phyloP scores from a whole-genome alignment of 2,888 invertebrate species.

The Macrophya alboannulata region DNA sequence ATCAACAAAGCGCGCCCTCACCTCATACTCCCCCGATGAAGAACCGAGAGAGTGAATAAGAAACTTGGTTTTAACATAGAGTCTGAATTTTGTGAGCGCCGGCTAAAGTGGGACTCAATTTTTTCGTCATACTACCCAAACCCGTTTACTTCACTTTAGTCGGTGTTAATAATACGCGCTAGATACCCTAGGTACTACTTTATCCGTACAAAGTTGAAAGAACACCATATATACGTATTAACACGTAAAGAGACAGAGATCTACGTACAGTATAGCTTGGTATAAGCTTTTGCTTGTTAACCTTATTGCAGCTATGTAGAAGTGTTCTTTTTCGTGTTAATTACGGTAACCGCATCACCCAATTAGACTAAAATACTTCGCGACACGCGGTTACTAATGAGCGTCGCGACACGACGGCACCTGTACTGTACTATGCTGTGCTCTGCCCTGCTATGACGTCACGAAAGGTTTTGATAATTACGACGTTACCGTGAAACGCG shows the following conservation, averaged over 20 bases:
- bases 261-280: not conserved
- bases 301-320: constrained; percentile 24
- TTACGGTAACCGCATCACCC: constrained; percentile 31
- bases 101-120: constrained; percentile 6
- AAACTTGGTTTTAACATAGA: constrained; percentile 24
- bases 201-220: not conserved
- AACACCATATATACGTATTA: not conserved
- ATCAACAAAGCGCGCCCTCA: constrained; percentile 41
- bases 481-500: not conserved
- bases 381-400: constrained; percentile 39
- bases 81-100: not conserved
- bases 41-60: constrained; percentile 23
- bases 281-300: constrained; percentile 17
- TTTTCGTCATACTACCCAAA: not conserved
- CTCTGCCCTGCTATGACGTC: not conserved
- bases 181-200: not conserved
- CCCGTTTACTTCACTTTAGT: not conserved
- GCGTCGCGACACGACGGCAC: constrained; percentile 37
- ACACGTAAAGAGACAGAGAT: not conserved
- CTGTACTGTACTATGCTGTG: not conserved
- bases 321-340: constrained; percentile 30
- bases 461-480: constrained; percentile 45
- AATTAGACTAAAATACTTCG: constrained; percentile 41
- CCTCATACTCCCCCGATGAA: not conserved
- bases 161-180: not conserved